Evolutionary conservation across 2,113 vertebrate genomes (phyloP), one percentile per base, ranked within the genome.

Genomic region (Aramus guarauna): DNA sequence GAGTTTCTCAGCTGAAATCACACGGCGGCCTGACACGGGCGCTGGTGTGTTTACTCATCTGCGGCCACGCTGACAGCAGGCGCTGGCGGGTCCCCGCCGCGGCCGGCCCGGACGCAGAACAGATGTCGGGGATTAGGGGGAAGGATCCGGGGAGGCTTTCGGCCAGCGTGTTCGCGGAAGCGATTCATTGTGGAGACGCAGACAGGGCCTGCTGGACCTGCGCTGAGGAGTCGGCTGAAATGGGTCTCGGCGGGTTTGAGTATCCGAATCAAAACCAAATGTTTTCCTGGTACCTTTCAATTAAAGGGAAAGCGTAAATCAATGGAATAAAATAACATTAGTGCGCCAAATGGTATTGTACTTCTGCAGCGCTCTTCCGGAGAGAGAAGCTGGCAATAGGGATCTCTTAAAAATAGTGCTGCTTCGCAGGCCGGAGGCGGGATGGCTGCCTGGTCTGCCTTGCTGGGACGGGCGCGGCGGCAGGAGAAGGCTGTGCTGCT

Each of bases 51-150:
- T 97, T 97, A 95, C 96, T 96, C 97, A 94, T 98, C 97, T 98
- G 98, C 74, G 78, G 89, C 83, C 52, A 93, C 2, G 76, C 96
- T 96, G 97, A 97, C 95, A 97, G 97, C 95, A 76, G 32, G 60
- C 83, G 18, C 97, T 95, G 91, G 95, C 73, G 13, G 55, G 90
- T 97, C 95, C 97, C 89, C 78, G 27, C 53, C 91, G 5, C 90
- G 86, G 96, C 92, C 55, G 6, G 81, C 34, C 62, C 18, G 96
- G 97, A 95, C 56, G 4, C 26, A 37, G 93, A 98, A 47, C 98
- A 98, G 98, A 98, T 98, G 98, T 95, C 24, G 11, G 85, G 97
- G 98, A 98, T 98, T 98, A 98, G 43, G 71, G 73, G 47, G 37
- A 87, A 95, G 89, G 97, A 94, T 80, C 94, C 21, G 2, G 83